Conservation (phyloP, 2,888 invertebrate species). For the Athalia circularis region DNA sequence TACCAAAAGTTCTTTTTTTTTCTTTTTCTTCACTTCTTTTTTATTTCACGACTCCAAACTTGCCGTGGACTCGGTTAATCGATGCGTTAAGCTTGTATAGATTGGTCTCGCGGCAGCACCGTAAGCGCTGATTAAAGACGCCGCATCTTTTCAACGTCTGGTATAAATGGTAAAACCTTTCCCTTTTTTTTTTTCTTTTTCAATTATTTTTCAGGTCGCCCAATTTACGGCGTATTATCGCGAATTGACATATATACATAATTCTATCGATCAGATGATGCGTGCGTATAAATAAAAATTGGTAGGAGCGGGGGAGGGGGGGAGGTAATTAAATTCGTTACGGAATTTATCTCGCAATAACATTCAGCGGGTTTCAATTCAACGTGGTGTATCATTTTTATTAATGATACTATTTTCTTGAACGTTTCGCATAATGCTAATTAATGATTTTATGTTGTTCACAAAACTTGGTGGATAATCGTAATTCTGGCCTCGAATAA, state of each 20-base stretch:
- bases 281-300: not conserved
- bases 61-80: slow-evolving; percentile 28
- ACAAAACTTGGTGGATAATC: slow-evolving; percentile 12
- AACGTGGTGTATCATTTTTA: slow-evolving; percentile 19
- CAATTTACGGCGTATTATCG: slow-evolving; percentile 31
- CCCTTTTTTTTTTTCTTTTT: not conserved
- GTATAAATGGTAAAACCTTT: not conserved
- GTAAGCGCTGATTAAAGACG: slow-evolving; percentile 42
- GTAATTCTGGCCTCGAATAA: slow-evolving; percentile 15
- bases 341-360: not conserved
- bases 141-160: slow-evolving; percentile 27
- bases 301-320: too few species aligned
- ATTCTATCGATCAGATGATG: slow-evolving; percentile 20
- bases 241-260: slow-evolving; percentile 33
- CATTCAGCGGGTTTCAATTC: slow-evolving; percentile 22
- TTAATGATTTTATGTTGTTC: slow-evolving; percentile 19
- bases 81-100: slow-evolving; percentile 31
- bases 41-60: slow-evolving; percentile 11
- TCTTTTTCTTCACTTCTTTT: slow-evolving; percentile 12
- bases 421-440: slow-evolving; percentile 11
- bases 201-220: slow-evolving; percentile 7
- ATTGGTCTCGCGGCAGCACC: slow-evolving; percentile 17
- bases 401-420: slow-evolving; percentile 20
- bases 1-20: too few species aligned
- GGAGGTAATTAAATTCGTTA: slow-evolving; percentile 19